Conservation (phyloP, 2,797 vertebrate genomes). For the Emydoidea blandingii region DNA sequence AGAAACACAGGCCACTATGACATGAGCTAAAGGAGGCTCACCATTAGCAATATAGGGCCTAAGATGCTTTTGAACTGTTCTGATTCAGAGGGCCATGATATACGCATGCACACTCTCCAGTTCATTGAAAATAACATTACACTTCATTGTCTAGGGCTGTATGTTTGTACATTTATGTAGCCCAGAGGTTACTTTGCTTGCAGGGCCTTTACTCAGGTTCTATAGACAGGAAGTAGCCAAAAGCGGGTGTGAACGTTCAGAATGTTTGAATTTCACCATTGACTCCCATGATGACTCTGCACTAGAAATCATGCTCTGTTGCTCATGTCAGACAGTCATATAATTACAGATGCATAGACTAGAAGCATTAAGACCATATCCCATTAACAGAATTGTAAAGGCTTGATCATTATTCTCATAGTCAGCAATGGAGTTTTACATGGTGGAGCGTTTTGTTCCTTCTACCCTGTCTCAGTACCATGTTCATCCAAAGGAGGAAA, state of each 20-base stretch:
- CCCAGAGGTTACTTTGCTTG: neutral
- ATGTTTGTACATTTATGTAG: neutral
- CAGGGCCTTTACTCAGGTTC: neutral
- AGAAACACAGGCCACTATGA: neutral
- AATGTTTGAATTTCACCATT: fast-evolving
- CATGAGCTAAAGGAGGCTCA: neutral
- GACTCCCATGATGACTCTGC: fast-evolving
- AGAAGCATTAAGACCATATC: fast-evolving
- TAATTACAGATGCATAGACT: neutral
- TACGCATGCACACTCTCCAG: neutral
- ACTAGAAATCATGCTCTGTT: fast-evolving
- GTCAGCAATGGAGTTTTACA: neutral
- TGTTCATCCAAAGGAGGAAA: fast-evolving
- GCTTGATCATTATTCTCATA: fast-evolving
- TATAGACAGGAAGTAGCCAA: neutral
- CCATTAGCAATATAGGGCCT: neutral
- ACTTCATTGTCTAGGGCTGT: neutral
- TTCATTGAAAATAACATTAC: neutral
- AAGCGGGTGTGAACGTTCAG: fast-evolving
- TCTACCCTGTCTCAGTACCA: neutral
- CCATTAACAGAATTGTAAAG: fast-evolving
- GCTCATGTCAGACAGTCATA: neutral
- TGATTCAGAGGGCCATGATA: neutral
- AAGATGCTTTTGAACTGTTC: neutral
- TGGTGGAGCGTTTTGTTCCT: neutral